phyloP scores from a whole-genome alignment of 2,797 vertebrate species.

The Phylloscopus collybita region DNA sequence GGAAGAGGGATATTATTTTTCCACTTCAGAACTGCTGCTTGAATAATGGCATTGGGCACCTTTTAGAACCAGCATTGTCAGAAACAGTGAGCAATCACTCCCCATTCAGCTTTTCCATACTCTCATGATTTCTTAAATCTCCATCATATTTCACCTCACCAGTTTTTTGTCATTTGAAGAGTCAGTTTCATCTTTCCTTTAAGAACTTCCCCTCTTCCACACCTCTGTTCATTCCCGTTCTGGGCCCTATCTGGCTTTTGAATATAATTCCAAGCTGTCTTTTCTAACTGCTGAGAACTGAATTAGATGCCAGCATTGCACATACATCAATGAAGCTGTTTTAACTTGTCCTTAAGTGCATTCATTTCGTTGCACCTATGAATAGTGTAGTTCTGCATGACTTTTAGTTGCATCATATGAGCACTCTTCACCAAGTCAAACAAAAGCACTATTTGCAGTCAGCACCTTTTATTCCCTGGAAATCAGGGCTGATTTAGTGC shows the following conservation, averaged over 20 bases:
- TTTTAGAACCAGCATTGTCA: constrained; percentile 50
- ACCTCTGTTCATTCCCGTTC: not conserved
- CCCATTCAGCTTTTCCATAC: constrained; percentile 57
- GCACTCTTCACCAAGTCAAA: constrained; percentile 1
- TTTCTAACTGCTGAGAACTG: not conserved
- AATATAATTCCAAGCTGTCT: not conserved
- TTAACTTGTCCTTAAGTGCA: constrained; percentile 26
- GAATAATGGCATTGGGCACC: constrained; percentile 51
- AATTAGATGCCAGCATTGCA: constrained; percentile 3
- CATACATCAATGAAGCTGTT: constrained; percentile 1
- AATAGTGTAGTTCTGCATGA: not conserved
- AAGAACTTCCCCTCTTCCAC: not conserved
- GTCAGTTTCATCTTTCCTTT: constrained; percentile 24
- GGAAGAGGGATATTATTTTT: constrained; percentile 9
- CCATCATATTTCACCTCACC: constrained; percentile 23
- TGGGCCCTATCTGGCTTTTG: not conserved
- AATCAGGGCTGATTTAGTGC: not conserved
- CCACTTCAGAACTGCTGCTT: not conserved
- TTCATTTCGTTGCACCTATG: constrained; percentile 44
- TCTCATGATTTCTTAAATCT: constrained; percentile 42
- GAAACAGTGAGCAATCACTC: constrained; percentile 64
- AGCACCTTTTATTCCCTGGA: not conserved
- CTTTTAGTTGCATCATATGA: not conserved
- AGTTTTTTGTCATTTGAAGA: not conserved
- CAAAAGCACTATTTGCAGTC: not conserved